These are phyloP conservation scores for Centruroides vittatus DNA, from an alignment of 1,140 invertebrate species.

Conservation along the genomic window DNA sequence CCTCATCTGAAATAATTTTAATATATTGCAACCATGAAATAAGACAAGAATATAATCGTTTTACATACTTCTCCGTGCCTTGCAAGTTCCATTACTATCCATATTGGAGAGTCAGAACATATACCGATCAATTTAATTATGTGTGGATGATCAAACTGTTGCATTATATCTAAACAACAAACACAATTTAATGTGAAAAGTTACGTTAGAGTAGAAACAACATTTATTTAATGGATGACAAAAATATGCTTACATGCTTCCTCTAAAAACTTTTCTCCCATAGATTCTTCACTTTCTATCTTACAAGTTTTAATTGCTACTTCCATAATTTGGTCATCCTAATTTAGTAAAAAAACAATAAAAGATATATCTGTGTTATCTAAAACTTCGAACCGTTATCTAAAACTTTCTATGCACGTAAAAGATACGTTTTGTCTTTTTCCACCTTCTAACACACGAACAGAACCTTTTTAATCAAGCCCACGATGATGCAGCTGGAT, in stretches of 20 bases:
- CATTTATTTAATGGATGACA: neutral
- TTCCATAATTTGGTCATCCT: constrained; percentile 35
- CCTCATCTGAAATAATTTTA: constrained; percentile 35
- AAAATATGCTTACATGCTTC: constrained; percentile 77
- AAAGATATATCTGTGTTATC: too few relatives aligned
- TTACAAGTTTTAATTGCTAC: constrained; percentile 98
- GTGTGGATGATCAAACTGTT: constrained; percentile 96
- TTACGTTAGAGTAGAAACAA: neutral
- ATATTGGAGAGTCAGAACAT: constrained; percentile 83
- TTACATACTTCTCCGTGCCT: constrained; percentile 69
- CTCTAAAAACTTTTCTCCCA: constrained; percentile 89
- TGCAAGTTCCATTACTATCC: constrained; percentile 97
- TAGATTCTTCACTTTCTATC: constrained; percentile 72
- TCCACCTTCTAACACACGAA: too few relatives aligned
- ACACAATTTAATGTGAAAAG: too few relatives aligned
- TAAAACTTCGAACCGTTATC: too few relatives aligned
- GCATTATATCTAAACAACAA: constrained; percentile 78
- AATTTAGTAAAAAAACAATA: neutral
- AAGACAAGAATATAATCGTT: neutral
- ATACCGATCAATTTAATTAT: constrained; percentile 94
- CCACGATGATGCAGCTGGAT: too few relatives aligned
- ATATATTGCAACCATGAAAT: neutral
- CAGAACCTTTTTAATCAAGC: too few relatives aligned
- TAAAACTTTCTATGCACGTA: too few relatives aligned
- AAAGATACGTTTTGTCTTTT: too few relatives aligned